These are phyloP conservation scores for Crenuchus spilurus DNA, from an alignment of 2,797 vertebrate species.

Conservation along the genomic window DNA sequence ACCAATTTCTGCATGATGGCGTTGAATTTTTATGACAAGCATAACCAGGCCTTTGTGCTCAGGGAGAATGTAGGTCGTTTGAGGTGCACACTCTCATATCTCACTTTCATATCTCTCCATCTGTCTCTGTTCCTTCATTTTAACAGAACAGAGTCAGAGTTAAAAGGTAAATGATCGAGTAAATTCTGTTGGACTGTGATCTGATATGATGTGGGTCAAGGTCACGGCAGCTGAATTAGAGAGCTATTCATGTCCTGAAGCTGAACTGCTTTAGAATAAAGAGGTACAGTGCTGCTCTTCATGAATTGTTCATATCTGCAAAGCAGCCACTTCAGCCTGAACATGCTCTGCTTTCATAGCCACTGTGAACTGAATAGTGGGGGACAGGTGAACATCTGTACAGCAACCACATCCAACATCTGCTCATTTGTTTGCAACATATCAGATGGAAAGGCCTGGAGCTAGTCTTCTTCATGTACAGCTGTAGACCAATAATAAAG, in stretches of 20 bases:
- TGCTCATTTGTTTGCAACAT: not conserved
- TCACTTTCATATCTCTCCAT: not conserved
- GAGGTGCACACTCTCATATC: not conserved
- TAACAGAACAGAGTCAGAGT: too few species aligned
- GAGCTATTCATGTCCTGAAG: not conserved
- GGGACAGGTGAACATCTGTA: too few species aligned
- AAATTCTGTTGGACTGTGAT: too few species aligned
- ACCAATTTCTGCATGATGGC: not conserved
- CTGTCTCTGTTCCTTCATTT: not conserved
- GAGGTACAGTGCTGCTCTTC: not conserved
- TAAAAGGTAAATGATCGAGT: too few species aligned
- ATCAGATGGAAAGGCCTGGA: not conserved
- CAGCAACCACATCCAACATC: not conserved
- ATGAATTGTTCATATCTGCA: not conserved
- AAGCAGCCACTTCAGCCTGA: not conserved
- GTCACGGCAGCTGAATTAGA: not conserved
- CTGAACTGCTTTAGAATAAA: not conserved
- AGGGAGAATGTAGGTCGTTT: slow-evolving; percentile 37
- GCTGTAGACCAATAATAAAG: too few species aligned
- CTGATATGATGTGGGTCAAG: too few species aligned
- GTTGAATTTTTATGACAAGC: slow-evolving; percentile 24
- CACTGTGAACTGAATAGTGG: not conserved
- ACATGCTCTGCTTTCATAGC: not conserved
- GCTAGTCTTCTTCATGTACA: not conserved
- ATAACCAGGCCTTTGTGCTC: slow-evolving; percentile 1